Conservation (phyloP, 2,797 vertebrate species). For the Prunella strophiata region DNA sequence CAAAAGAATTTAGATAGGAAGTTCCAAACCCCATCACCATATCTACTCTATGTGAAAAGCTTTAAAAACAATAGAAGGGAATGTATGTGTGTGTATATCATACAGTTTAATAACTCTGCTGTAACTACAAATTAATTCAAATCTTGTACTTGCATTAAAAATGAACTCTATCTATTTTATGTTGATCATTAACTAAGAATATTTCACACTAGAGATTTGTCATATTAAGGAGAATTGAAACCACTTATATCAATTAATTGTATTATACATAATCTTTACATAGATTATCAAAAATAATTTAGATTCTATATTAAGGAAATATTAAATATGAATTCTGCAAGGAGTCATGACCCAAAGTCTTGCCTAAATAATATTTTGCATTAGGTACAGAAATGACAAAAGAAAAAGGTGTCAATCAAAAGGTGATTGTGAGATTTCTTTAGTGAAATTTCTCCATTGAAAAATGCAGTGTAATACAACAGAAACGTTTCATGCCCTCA, state of each 20-base stretch:
- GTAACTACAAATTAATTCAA: conserved; percentile 84
- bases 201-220: conserved; percentile 87
- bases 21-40: background rate
- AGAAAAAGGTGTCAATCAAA: background rate
- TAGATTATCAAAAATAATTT: conserved; percentile 84
- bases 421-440: background rate
- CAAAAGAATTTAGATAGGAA: background rate
- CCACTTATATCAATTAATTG: conserved; percentile 87
- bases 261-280: conserved; percentile 83
- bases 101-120: conserved; percentile 76
- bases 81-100: conserved; percentile 31
- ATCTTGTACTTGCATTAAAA: conserved; percentile 86
- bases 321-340: conserved; percentile 74
- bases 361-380: conserved; percentile 19
- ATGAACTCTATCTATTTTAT: conserved; percentile 87
- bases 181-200: conserved; percentile 88
- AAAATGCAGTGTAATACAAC: background rate
- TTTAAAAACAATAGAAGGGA: conserved; percentile 48
- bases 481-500: background rate
- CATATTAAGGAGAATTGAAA: conserved; percentile 87
- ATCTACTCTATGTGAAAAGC: background rate
- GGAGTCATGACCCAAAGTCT: conserved; percentile 53
- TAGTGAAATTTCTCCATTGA: background rate
- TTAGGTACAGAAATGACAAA: background rate
- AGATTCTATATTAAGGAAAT: conserved; percentile 77